Evolutionary conservation across 2,113 vertebrate genomes (phyloP).

Genomic region (Phaetusa simplex): DNA sequence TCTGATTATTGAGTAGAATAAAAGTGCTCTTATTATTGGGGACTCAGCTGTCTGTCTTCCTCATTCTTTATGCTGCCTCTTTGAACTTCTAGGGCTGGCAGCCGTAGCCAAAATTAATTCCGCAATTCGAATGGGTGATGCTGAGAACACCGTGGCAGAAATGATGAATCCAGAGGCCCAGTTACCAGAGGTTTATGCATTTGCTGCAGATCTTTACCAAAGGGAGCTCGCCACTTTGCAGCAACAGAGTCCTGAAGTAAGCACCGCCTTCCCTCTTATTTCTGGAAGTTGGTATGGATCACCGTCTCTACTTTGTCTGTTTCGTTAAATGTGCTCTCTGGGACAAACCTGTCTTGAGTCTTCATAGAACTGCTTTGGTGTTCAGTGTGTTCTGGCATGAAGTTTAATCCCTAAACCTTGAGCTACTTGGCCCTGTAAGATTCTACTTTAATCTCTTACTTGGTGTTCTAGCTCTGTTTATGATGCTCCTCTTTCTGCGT

Average conservation of each 20-base stretch:
- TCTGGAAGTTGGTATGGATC: neutral
- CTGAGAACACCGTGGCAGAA: slow-evolving; percentile 87
- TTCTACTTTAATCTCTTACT: neutral
- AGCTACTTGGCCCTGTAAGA: neutral
- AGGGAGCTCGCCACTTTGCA: slow-evolving; percentile 89
- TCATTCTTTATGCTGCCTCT: neutral
- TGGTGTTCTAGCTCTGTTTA: neutral
- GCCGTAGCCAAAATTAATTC: slow-evolving; percentile 88
- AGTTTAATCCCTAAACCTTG: neutral
- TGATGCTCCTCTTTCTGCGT: neutral
- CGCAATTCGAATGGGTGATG: slow-evolving; percentile 82
- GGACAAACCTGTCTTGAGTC: neutral
- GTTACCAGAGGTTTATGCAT: slow-evolving; percentile 88
- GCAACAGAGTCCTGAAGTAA: slow-evolving; percentile 89
- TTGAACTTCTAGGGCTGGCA: slow-evolving; percentile 77
- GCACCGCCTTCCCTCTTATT: neutral
- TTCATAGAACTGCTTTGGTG: neutral
- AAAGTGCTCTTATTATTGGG: neutral
- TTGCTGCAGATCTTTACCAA: slow-evolving; percentile 92
- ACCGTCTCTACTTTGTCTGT: neutral
- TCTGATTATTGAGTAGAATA: neutral
- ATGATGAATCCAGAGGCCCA: slow-evolving; percentile 93
- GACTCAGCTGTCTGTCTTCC: neutral
- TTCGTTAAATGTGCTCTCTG: neutral
- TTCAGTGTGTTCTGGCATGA: neutral